Conservation (phyloP, 2,888 invertebrate species). For the Chirona hameri region DNA sequence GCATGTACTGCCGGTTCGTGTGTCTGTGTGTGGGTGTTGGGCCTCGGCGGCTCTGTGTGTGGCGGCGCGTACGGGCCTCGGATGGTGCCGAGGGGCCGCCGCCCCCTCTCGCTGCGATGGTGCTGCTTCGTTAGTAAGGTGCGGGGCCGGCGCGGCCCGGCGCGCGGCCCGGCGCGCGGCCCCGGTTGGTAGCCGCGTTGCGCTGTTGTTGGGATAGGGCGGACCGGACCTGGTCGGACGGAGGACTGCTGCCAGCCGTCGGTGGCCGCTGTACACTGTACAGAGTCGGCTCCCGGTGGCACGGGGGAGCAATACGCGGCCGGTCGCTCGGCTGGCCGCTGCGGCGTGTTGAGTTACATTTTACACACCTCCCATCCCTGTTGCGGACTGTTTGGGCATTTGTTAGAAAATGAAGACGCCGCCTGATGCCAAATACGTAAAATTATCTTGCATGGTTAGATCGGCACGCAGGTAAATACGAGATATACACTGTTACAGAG, state of each 20-base stretch:
- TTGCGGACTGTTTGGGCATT: slow-evolving; percentile 3
- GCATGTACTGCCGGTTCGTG: not conserved
- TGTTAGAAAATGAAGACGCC: slow-evolving; percentile 3
- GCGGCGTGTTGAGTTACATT: slow-evolving; percentile 1
- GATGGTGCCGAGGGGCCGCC: not conserved
- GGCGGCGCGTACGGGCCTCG: not conserved
- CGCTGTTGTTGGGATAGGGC: not conserved
- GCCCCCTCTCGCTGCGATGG: not conserved
- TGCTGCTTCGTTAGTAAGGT: slow-evolving; percentile 11
- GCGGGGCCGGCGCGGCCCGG: not conserved
- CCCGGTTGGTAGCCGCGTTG: not conserved
- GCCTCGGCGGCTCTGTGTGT: not conserved
- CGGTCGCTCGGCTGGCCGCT: too few species aligned
- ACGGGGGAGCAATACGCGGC: too few species aligned
- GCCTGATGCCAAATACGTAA: slow-evolving; percentile 24
- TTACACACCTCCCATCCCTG: not conserved
- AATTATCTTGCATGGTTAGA: not conserved
- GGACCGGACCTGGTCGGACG: not conserved
- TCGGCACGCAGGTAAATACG: not conserved
- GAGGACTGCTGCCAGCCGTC: too few species aligned
- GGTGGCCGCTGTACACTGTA: not conserved
- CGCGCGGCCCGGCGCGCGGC: too few species aligned
- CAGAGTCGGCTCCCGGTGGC: not conserved
- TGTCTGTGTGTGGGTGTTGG: not conserved
- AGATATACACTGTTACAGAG: not conserved